Evolutionary conservation across 2,888 invertebrate genomes (phyloP), one percentile per base, ranked within the genome.

Genomic region (Norana najaformis): DNA sequence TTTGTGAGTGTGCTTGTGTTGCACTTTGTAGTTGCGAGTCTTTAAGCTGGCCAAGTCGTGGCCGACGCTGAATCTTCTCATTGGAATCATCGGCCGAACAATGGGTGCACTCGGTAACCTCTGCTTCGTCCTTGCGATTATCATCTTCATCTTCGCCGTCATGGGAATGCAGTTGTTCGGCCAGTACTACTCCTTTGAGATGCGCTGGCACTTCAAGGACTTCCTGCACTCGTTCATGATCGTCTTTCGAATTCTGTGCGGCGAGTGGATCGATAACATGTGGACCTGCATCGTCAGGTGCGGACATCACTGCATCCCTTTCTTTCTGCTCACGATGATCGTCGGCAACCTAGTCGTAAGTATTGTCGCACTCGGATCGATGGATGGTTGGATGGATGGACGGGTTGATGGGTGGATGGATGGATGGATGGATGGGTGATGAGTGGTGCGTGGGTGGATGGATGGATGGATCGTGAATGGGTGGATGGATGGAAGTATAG

Each of bases 191-290:
- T 98, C 98, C 95, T 96, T 96, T 20, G 36, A 41, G 37, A 88
- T 83, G 85, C 96, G 98, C 93, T 99, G 99, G 99, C 98, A 98
- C 95, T 98, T 98, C 95, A 97, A 97, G 90, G 98, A 99, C 95
- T 99, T 99, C 96, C 97, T 99, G 97, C 99, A 99, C 96, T 98
- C 98, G 91, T 99, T 99, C 95, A 99, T 99, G 99, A 99, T 99
- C 93, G 98, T 99, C 92, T 99, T 99, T 96, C 96, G 99, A 36
- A 90, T 99, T 92, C 96, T 99, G 91, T 99, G 99, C 95, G 99
- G 99, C 94, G 99, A 99, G 96, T 99, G 99, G 99, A 99, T 99
- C 93, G 98, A 99, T 95, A 98, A 98, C 91, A 99, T 99, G 99
- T 99, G 99, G 99, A 98, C 98, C 95, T 99, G 99, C 95, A 98